A percentile compares a stretch with the other conserved stretches of the same genome.
Conservation (phyloP, 1,140 invertebrate species). For the Cataglyphis hispanica region DNA sequence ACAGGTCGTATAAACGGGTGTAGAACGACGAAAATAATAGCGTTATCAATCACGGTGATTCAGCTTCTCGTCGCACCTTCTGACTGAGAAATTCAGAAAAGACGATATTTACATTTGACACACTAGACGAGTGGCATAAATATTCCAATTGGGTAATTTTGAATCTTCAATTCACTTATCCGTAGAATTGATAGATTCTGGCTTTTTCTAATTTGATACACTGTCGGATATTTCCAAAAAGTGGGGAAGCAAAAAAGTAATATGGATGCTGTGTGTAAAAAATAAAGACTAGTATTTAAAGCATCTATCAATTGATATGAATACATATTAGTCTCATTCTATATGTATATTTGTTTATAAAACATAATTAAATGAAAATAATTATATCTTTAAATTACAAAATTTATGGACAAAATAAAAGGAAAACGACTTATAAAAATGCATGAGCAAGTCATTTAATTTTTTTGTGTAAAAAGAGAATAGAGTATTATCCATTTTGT, state of each 20-base stretch:
- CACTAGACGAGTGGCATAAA: neutral
- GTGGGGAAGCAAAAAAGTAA: neutral
- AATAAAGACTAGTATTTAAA: neutral
- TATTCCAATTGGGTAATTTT: neutral
- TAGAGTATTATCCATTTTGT: too few species aligned
- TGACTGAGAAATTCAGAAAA: neutral
- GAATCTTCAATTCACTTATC: neutral
- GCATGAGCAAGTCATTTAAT: neutral
- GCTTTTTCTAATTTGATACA: neutral
- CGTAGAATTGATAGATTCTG: neutral
- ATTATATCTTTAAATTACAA: neutral
- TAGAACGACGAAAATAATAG: neutral
- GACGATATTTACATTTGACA: conserved; percentile 16
- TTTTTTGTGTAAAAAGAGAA: neutral
- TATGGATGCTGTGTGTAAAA: neutral
- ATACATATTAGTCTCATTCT: neutral
- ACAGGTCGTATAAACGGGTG: neutral
- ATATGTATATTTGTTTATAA: neutral
- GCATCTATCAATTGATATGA: neutral
- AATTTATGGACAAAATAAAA: neutral
- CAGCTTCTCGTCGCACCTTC: too few species aligned
- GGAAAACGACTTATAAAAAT: neutral
- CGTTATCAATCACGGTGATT: neutral
- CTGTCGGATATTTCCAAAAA: neutral
- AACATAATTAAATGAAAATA: neutral